Evolutionary conservation across 2,797 vertebrate genomes (phyloP), one percentile per base, ranked within the genome.

Genomic region (Sebastes itinus): DNA sequence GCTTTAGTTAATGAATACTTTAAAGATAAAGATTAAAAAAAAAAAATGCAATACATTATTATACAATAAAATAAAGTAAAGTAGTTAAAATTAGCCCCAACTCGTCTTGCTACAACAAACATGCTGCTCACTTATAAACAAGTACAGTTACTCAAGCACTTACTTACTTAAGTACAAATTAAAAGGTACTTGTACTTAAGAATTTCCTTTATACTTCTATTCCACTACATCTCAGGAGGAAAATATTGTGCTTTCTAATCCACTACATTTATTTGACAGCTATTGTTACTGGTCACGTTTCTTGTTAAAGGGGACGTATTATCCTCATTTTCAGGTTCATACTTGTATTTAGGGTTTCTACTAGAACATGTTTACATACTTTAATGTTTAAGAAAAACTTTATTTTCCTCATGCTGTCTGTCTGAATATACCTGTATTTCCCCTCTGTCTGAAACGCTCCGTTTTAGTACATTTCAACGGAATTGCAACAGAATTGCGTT

Each of bases 1-100:
- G 52, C 52, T 54, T 0, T 54, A 54, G 52, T 54, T 22, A 52
- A 0, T 42, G 38, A 14, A 14, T 42, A 42, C 13, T 42, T 42
- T 42, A 52, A 8, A n/a, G 20, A 52, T n/a, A 0, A 4, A n/a
- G 7, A 52, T 20, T 14, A 42, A 42, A 42, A 14, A 42, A 38
- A 42, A 42, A 33, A 33, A 33, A 2, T 33, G 0, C 35, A 38
- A 38, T 38, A 14, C 0, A 38, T 38, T 38, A 0, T 2, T 38
- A 38, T 2, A 38, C 0, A 42, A 42, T 42, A 42, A 42, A 42
- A 42, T 42, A 42, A 42, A 42, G 6, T 16, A 14, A 42, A 42
- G 38, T 42, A 42, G 14, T 16, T 42, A 1, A 42, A 42, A 42
- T 42, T 42, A 42, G 38, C n/a, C 52, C n/a, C 52, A 54, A 54